Base-by-base conservation (phyloP, 1,140 invertebrate genomes). In the Pseudobourletiella spinata region DNA sequence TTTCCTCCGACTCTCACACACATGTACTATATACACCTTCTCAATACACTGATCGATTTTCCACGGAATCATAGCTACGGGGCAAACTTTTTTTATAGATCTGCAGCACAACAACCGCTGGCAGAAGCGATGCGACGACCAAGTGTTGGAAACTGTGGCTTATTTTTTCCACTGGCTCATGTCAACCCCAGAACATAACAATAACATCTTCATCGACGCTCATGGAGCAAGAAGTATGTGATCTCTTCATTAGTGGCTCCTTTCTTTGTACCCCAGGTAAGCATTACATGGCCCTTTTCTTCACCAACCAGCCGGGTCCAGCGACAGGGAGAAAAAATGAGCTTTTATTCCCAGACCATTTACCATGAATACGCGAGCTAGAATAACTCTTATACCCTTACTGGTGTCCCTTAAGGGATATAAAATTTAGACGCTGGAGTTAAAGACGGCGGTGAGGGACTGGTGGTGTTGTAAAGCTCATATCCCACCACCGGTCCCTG, bases 191-290 rank as follows among this genome's bases (percentile, higher is more conserved):
- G 18, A 44, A 24, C 35, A 55, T 55, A 61, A 61, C 50, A 61
- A 61, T 55, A 55, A 51, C 48, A 51, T 57, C 54, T 63, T 63
- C 54, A 63, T 63, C 61, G 61, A 57, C 43, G 52, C 28, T 55
- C 22, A 26, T 25, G 56, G 43, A 50, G 46, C 48, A 51, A 44
- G 43, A 44, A 32, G 54, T 57, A 63, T 57, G 54, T 50, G 61
- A 63, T 63, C 61, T 63, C 61, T 63, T 63, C 61, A 63, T 63
- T 63, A 63, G 54, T 28, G 55, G 28, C 30, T 55, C 46, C 32
- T 63, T 51, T 63, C 46, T 51, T 51, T 22, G 3, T 25, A 51
- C 48, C 32, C 48, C 48, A 51, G 48, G 48, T 51, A 51, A n/a
- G n/a, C n/a, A n/a, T n/a, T n/a, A n/a, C n/a, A n/a, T n/a, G n/a